Base-by-base conservation (phyloP, 2,888 invertebrate species). In the Mesodorylaimus sp. region DNA sequence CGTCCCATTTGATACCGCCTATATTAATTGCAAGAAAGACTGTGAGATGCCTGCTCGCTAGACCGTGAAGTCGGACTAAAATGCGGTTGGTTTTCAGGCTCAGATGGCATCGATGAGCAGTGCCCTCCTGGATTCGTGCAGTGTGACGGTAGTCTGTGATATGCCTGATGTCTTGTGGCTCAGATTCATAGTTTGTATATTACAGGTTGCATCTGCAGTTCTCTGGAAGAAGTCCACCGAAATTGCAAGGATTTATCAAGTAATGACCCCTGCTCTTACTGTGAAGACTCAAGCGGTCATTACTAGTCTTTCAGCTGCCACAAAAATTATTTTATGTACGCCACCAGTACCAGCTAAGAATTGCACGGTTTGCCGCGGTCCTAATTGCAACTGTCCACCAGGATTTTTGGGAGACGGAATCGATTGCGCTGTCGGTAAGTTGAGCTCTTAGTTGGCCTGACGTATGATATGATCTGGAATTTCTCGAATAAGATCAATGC, bases 351-450 rank as follows among this genome's bases (percentile, higher is more conserved):
- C n/a, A n/a, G n/a, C n/a, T n/a, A n/a, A n/a, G n/a, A n/a, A n/a
- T n/a, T n/a, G n/a, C n/a, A n/a, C n/a, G n/a, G n/a, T n/a, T n/a
- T n/a, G n/a, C n/a, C n/a, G n/a, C n/a, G n/a, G n/a, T n/a, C n/a
- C n/a, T n/a, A n/a, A n/a, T n/a, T 43, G 44, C 44, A 26, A 5
- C 7, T 43, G 44, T 26, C 24, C 10, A 25, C 13, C 44, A 5
- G 44, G 44, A 13, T 43, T 26, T 27, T 13, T 43, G 26, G 44
- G 44, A 7, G 27, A 43, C 19, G 44, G 44, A 10, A 7, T 43
- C 7, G 7, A 43, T 7, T 43, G 44, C 19, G 44, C 44, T 26
- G 44, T 26, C 7, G 44, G 44, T 43, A 39, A 39, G 41, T 39
- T 39, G n/a, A n/a, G n/a, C n/a, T n/a, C n/a, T n/a, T n/a, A n/a